Percentiles rank a stretch among this genome's conserved stretches.
These are phyloP conservation scores for Nothocercus nigrocapillus DNA, from an alignment of 2,113 vertebrate genomes.

Conservation along the genomic window DNA sequence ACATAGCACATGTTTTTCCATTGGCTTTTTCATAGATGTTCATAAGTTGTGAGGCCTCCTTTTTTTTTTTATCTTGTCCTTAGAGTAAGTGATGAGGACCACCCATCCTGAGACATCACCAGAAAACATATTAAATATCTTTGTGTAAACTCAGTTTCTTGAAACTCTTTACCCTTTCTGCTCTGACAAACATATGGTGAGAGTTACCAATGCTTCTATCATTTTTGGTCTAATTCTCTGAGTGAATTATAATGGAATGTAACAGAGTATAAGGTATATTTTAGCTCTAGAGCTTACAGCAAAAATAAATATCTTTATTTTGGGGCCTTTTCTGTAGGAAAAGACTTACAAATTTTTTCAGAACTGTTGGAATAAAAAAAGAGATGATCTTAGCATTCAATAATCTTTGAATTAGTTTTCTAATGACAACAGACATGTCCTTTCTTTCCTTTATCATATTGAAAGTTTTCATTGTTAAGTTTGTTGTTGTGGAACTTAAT, in stretches of 20 bases:
- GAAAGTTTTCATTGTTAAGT: neutral
- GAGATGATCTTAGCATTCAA: neutral
- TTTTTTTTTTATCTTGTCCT: neutral
- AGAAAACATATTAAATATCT: neutral
- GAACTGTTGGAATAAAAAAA: neutral
- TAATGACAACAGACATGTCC: neutral
- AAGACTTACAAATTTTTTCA: neutral
- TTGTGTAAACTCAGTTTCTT: neutral
- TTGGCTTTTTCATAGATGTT: neutral
- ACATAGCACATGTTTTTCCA: neutral
- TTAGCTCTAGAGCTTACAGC: neutral
- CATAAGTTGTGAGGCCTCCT: neutral
- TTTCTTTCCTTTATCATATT: neutral
- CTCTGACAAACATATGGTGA: neutral
- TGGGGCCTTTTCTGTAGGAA: neutral
- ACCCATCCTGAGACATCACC: neutral
- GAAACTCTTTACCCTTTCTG: neutral
- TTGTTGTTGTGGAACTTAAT: neutral
- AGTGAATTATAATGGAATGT: neutral
- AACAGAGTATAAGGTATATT: neutral
- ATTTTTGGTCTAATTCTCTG: neutral
- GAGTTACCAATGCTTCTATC: neutral
- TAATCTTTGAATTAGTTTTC: neutral
- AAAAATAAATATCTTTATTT: rapidly evolving
- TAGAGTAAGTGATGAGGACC: neutral